Evolutionary conservation across 2,113 vertebrate species (phyloP).

Genomic region (Odocoileus virginianus): DNA sequence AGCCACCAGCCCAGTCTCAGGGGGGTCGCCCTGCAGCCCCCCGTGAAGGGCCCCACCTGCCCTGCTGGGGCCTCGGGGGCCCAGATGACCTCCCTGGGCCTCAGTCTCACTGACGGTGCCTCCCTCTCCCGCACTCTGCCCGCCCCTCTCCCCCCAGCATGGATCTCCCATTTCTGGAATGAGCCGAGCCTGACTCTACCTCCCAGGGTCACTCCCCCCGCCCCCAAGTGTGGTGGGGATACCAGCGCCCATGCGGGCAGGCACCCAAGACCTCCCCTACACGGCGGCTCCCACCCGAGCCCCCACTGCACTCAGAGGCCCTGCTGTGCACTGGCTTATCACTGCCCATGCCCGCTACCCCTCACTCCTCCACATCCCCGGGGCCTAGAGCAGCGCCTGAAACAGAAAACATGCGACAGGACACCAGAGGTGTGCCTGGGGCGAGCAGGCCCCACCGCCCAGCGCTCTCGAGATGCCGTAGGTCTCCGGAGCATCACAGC

Average conservation of each 20-base stretch:
- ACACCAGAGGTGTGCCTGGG: fast-evolving
- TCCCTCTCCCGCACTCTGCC: neutral
- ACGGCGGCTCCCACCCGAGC: fast-evolving
- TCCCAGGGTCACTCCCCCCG: fast-evolving
- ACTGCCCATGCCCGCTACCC: neutral
- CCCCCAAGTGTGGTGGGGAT: fast-evolving
- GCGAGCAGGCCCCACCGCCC: neutral
- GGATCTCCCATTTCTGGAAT: no score
- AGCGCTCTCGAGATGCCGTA: fast-evolving
- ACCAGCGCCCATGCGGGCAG: neutral
- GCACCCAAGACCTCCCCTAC: neutral
- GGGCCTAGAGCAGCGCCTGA: fast-evolving
- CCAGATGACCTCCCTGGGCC: neutral
- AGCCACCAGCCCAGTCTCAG: neutral
- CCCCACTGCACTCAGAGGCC: neutral
- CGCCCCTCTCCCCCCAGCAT: fast-evolving
- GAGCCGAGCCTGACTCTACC: neutral
- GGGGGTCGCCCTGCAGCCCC: neutral
- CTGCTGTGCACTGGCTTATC: fast-evolving
- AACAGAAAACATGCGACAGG: neutral
- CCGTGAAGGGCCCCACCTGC: neutral
- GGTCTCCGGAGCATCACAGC: neutral
- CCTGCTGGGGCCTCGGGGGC: fast-evolving
- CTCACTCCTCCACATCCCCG: no score
- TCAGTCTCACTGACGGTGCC: neutral